Conservation (phyloP, 2,797 vertebrate genomes). For the Epinephelus coioides region DNA sequence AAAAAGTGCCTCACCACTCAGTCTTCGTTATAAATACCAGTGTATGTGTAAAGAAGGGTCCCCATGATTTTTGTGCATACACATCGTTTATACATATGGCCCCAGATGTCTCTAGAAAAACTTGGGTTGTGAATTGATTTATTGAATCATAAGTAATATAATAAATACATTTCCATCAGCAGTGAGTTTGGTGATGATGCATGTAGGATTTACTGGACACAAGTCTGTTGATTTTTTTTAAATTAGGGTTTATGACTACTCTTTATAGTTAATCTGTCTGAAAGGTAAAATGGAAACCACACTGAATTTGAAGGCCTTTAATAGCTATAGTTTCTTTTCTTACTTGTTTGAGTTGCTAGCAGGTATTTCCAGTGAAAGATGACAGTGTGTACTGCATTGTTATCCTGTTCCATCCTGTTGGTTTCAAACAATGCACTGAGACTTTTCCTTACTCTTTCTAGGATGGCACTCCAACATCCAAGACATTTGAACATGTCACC, state of each 20-base stretch:
- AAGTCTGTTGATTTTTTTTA: not conserved
- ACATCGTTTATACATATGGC: too few relatives aligned
- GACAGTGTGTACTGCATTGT: not conserved
- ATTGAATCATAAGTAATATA: not conserved
- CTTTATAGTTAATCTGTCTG: not conserved
- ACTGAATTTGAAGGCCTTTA: not conserved
- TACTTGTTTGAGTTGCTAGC: too few relatives aligned
- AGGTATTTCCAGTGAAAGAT: not conserved
- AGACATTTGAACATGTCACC: conserved; percentile 98
- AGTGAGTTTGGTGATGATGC: not conserved
- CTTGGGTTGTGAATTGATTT: not conserved
- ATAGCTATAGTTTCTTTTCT: not conserved
- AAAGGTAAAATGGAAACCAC: not conserved
- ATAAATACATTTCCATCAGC: not conserved
- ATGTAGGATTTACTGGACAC: not conserved
- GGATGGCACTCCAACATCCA: conserved; percentile 98
- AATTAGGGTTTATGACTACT: not conserved
- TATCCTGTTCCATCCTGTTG: not conserved
- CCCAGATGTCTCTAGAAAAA: too few relatives aligned
- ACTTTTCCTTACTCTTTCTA: conserved; percentile 61
- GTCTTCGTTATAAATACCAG: too few relatives aligned
- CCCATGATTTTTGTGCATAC: too few relatives aligned
- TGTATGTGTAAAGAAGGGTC: too few relatives aligned
- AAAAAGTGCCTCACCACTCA: too few relatives aligned
- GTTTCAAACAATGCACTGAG: too few relatives aligned